These are phyloP conservation scores for Sebastes minor DNA, from an alignment of 2,797 vertebrate genomes.

Conservation along the genomic window DNA sequence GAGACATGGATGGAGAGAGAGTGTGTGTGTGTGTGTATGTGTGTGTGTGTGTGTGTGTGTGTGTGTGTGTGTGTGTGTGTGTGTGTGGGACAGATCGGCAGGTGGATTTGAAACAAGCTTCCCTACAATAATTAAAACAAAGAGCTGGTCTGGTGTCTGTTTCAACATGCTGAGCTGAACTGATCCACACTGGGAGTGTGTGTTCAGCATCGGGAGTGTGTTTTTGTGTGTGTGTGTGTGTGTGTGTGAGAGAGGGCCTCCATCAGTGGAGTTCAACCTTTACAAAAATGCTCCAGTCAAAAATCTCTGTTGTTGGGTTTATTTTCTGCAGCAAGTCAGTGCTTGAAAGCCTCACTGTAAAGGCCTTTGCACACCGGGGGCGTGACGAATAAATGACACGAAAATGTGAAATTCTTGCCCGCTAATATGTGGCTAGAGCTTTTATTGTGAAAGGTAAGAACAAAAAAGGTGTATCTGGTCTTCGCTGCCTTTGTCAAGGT, in stretches of 20 bases:
- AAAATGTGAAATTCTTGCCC: no score
- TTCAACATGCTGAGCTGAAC: slow-evolving; percentile 35
- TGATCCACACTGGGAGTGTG: slow-evolving; percentile 8
- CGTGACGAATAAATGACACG: no score
- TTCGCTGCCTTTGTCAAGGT: no score
- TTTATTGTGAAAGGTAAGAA: no score
- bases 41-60: neutral
- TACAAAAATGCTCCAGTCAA: neutral
- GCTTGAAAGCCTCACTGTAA: neutral
- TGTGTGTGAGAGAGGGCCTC: no score
- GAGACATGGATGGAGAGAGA: neutral
- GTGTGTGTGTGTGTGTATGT: neutral
- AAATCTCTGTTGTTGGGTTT: neutral
- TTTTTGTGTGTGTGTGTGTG: neutral
- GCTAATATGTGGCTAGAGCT: no score
- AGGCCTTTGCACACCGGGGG: neutral
- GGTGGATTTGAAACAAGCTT: slow-evolving; percentile 37
- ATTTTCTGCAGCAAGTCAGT: neutral
- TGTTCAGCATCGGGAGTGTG: slow-evolving; percentile 1
- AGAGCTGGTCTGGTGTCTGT: slow-evolving; percentile 42
- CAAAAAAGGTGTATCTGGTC: no score
- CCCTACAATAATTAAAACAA: slow-evolving; percentile 47
- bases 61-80: neutral
- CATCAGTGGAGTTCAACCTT: no score
- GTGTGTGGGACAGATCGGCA: slow-evolving; percentile 22